Conservation (phyloP, 2,888 invertebrate genomes). For the Furcula furcula region DNA sequence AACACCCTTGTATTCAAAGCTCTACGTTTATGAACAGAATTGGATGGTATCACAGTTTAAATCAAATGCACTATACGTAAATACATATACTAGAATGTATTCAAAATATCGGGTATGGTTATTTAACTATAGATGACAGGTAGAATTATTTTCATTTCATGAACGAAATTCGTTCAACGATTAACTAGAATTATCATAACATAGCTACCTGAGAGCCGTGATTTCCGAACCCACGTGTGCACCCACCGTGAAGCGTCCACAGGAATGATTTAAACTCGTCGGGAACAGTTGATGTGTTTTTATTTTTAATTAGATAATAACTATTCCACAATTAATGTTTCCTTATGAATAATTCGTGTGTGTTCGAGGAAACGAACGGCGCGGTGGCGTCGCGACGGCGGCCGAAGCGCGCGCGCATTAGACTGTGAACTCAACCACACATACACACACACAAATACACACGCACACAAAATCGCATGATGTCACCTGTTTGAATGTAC, state of each 20-base stretch:
- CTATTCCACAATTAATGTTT: constrained; percentile 30
- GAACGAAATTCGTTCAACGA: no score
- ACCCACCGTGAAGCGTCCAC: constrained; percentile 14
- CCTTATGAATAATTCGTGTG: constrained; percentile 35
- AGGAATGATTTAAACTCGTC: constrained; percentile 14
- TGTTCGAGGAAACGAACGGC: constrained; percentile 36
- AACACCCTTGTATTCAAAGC: no score
- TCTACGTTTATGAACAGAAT: no score
- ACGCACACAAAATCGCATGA: constrained; percentile 41
- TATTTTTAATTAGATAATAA: constrained; percentile 29
- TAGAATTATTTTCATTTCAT: no score
- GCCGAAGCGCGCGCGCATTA: constrained; percentile 23
- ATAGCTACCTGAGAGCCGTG: no score
- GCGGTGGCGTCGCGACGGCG: constrained; percentile 10
- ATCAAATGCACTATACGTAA: no score
- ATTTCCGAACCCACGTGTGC: no score
- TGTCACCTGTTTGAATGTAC: constrained; percentile 43
- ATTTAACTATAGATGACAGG: no score
- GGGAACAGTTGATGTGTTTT: constrained; percentile 16
- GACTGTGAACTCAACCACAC: constrained; percentile 47
- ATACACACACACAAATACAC: constrained; percentile 22
- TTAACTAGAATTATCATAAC: no score
- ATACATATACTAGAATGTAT: no score
- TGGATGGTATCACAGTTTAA: no score
- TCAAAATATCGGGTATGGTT: no score